Base-by-base conservation (phyloP, 2,113 vertebrate species). In the Hemichromis elongatus region DNA sequence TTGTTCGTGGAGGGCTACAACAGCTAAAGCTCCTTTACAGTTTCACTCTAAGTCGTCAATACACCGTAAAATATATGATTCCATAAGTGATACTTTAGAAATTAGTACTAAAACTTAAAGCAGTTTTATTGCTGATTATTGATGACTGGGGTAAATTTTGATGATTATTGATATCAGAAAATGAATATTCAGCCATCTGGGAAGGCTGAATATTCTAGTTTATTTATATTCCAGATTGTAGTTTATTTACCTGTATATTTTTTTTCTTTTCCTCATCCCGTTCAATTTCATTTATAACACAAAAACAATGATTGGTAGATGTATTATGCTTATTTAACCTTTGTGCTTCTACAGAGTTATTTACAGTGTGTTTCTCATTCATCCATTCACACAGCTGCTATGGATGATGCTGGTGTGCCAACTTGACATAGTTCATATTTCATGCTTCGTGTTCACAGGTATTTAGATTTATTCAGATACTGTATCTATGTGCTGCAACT, bases 161-260 rank as follows among this genome's bases (percentile, higher is more conserved):
- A 63, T 21, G 59, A 66, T 40, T 40, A 40, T 66, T 66, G 18
- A 68, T 24, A 68, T 18, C 9, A 70, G 66, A 45, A 45, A 26
- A 45, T 0, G 1, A 14, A 45, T 45, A 45, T 45, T 68, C 18
- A 70, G 13, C 0, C 5, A 8, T 61, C 9, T 9, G 24, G 21
- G 26, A 57, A 18, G 7, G 0, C 18, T 7, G 30, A 61, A 9
- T 8, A 42, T 16, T 68, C 4, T 12, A n/a, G 9, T n/a, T 6
- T n/a, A 68, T 68, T 68, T 42, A 1, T 37, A 37, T 37, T 7
- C 59, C 59, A 63, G 33, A 37, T 63, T 21, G 13, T 18, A 63
- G 59, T 63, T 63, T 35, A 35, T 66, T 21, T 2, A 24, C 8
- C 2, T 9, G 1, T 2, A 28, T 28, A 6, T 3, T 24, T 14